These are phyloP conservation scores for Tauraco hartlaubi DNA, from an alignment of 2,797 vertebrate species.

Conservation along the genomic window DNA sequence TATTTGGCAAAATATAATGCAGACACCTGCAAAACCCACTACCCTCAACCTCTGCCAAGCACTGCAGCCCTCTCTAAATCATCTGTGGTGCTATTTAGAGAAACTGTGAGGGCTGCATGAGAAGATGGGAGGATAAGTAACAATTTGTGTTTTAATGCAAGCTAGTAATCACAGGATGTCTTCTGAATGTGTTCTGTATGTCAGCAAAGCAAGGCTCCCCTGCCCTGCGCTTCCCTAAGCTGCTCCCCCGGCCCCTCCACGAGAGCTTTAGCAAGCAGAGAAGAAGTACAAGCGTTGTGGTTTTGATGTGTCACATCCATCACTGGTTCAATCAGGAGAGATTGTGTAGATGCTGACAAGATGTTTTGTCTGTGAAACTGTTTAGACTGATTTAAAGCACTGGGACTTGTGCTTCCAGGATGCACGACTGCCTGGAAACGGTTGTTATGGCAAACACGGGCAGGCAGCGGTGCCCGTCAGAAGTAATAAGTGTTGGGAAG, in stretches of 20 bases:
- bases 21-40: background rate
- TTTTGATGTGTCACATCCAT: slow-evolving; percentile 22
- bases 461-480: slow-evolving; percentile 31
- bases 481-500: slow-evolving; percentile 21
- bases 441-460: slow-evolving; percentile 70
- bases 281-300: background rate
- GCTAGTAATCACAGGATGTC: background rate
- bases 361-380: slow-evolving; percentile 72
- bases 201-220: background rate
- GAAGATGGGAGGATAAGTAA: background rate
- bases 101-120: background rate
- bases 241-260: accelerated
- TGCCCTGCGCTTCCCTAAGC: background rate
- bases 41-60: background rate
- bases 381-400: slow-evolving; percentile 60
- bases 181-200: background rate
- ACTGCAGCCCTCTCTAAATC: background rate
- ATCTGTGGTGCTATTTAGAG: background rate
- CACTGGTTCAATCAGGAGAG: background rate
- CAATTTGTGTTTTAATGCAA: background rate
- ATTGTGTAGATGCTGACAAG: slow-evolving; percentile 23
- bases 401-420: slow-evolving; percentile 44
- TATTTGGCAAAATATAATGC: background rate
- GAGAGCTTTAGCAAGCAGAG: background rate
- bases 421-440: slow-evolving; percentile 65